Percentiles rank a stretch among this genome's conserved stretches.
Conservation (phyloP, 2,113 vertebrate species). For the Galbula dea region DNA sequence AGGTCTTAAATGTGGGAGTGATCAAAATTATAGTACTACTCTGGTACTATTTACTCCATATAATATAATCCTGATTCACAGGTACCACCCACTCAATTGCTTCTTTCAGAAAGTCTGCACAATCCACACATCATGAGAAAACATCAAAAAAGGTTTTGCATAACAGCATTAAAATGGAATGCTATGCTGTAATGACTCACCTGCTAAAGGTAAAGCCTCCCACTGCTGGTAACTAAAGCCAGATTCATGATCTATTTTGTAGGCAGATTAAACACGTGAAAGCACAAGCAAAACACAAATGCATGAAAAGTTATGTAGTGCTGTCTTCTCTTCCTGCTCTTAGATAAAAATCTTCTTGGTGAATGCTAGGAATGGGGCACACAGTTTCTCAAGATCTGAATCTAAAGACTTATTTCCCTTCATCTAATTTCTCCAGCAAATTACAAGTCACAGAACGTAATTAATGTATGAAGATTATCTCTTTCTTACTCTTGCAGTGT, state of each 20-base stretch:
- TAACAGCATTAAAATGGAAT: conserved; percentile 34
- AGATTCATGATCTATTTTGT: not conserved
- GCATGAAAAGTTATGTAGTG: not conserved
- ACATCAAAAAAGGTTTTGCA: not conserved
- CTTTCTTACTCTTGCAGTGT: not conserved
- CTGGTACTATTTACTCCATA: not conserved
- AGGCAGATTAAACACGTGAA: not conserved
- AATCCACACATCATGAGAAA: conserved; percentile 11
- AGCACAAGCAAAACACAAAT: not conserved
- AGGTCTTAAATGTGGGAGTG: not conserved
- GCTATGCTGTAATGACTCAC: conserved; percentile 19
- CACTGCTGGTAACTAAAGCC: not conserved
- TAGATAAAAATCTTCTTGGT: not conserved
- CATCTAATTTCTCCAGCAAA: not conserved
- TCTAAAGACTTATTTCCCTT: not conserved
- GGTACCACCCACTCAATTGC: conserved; percentile 2
- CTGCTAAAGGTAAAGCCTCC: conserved; percentile 24
- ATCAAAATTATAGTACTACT: not conserved
- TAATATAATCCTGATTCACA: conserved; percentile 47
- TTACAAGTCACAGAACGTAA: not conserved
- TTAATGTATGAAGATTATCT: not conserved
- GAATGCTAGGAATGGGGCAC: not conserved
- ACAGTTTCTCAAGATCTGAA: not conserved
- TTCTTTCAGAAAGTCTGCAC: conserved; percentile 52
- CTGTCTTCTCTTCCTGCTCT: not conserved